These are phyloP conservation scores for Cephalopholis sonnerati DNA, from an alignment of 2,113 vertebrate genomes.

Conservation along the genomic window DNA sequence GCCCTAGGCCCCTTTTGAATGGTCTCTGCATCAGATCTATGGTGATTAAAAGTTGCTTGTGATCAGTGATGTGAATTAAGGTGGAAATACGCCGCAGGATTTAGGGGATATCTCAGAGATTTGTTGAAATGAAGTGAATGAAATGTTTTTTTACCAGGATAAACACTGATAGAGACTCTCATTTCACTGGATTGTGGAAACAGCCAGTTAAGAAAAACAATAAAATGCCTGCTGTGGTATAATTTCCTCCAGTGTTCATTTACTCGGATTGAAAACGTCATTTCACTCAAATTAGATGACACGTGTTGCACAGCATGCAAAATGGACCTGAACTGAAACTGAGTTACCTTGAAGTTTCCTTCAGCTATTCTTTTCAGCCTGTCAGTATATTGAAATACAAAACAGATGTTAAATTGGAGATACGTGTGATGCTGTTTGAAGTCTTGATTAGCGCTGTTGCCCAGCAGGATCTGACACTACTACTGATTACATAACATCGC, in stretches of 20 bases:
- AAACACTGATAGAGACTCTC: neutral
- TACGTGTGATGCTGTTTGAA: neutral
- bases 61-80: constrained; percentile 48
- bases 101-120: constrained; percentile 1
- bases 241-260: neutral
- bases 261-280: neutral
- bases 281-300: neutral
- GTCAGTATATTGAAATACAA: neutral
- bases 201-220: neutral
- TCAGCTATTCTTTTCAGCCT: neutral
- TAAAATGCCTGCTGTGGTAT: neutral
- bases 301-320: neutral
- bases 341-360: neutral
- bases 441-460: neutral
- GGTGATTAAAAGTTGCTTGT: constrained; percentile 20
- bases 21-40: constrained; percentile 8
- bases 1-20: neutral
- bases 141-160: constrained; percentile 20
- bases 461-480: neutral
- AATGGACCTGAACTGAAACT: neutral
- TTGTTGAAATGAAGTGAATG: constrained; percentile 4
- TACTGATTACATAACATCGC: neutral
- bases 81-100: constrained; percentile 21
- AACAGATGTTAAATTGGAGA: neutral
- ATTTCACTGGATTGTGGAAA: neutral